phyloP scores from a whole-genome alignment of 2,113 vertebrate species.

The Xiphophorus couchianus region DNA sequence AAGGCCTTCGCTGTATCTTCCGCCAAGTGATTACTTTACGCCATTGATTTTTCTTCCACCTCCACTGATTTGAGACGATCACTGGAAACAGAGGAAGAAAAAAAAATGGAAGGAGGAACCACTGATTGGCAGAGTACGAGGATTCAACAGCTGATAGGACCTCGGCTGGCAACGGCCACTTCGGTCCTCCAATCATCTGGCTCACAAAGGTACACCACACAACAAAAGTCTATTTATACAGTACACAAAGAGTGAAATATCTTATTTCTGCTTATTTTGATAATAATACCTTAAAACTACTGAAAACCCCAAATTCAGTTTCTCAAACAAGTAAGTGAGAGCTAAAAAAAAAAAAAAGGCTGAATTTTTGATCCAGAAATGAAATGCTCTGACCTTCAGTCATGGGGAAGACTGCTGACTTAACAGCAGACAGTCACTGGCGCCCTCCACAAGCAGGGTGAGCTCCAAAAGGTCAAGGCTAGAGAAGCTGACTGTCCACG shows the following conservation, averaged over 20 bases:
- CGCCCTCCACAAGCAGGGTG: not conserved
- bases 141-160: conserved; percentile 75
- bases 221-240: not conserved
- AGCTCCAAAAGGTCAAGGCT: not conserved
- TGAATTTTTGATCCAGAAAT: not conserved
- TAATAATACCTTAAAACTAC: too few species aligned
- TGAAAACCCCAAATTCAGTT: too few species aligned
- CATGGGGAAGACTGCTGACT: not conserved
- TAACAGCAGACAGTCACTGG: not conserved
- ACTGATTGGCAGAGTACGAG: conserved; percentile 74
- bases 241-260: not conserved
- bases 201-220: too few species aligned
- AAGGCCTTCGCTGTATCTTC: conserved; percentile 77
- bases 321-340: too few species aligned
- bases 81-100: conserved; percentile 54
- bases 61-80: conserved; percentile 80
- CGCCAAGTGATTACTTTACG: conserved; percentile 81
- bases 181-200: conserved; percentile 20
- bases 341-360: too few species aligned
- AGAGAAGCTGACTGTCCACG: too few species aligned
- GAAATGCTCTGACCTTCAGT: not conserved
- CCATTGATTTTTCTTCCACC: conserved; percentile 81
- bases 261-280: not conserved
- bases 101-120: conserved; percentile 46
- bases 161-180: conserved; percentile 64